Evolutionary conservation across 2,113 vertebrate genomes (phyloP), one percentile per base, ranked within the genome.

Genomic region (Prietella phreatophila): DNA sequence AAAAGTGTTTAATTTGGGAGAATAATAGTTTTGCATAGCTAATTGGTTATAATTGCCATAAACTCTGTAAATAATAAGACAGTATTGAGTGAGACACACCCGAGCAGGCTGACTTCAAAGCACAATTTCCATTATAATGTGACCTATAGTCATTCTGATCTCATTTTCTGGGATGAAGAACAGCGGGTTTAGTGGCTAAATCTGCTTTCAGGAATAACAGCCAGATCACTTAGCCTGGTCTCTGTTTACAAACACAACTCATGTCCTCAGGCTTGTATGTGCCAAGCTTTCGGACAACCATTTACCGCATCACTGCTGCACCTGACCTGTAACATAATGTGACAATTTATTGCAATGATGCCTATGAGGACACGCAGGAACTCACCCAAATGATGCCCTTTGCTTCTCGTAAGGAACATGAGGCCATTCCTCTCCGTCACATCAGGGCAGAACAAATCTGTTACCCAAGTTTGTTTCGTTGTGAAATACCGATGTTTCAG

Each of bases 351-450:
- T 71, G 27, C 85, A 84, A 71, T 56, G 30, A n/a, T 36, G 11
- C 83, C 50, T 69, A 60, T 88, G 61, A 60, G 25, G 53, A 85
- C 53, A 47, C 30, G 63, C n/a, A 83, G 76, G 84, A 89, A 89
- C 30, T 75, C 20, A 67, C 53, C 47, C 60, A 27, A 36, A 14
- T 53, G 53, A 53, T 84, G 42, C 33, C 71, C 55, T 83, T n/a
- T 50, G 30, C n/a, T 56, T 25, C 79, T 80, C 15, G 80, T 88
- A 84, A 84, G 63, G 55, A 75, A 73, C 27, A 19, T 73, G 4
- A 30, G 25, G 80, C 73, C 17, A 53, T 58, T 61, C 9, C 63
- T 11, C 0, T 13, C 42, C 0, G 15, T 71, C 11, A 50, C 9
- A 47, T 42, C 80, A 58, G 22, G 2, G 60, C 36, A 87, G 76